phyloP scores from a whole-genome alignment of 2,797 vertebrate species.

The Perodicticus potto region DNA sequence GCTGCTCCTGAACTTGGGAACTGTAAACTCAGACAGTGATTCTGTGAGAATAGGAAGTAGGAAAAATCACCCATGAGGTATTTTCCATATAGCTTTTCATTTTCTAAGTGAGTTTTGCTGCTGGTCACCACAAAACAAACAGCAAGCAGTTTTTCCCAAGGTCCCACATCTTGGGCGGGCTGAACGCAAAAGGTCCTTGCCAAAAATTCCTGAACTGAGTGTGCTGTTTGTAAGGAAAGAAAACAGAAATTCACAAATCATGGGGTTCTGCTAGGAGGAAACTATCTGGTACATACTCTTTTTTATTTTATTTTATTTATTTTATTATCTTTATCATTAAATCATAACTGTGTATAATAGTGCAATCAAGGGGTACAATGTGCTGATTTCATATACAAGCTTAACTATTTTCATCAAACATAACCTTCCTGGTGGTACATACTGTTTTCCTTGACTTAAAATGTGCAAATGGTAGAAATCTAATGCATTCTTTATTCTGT shows the following conservation, averaged over 20 bases:
- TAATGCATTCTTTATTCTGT: neutral
- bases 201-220: neutral
- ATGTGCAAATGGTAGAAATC: conserved; percentile 26
- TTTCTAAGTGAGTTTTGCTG: conserved; percentile 48
- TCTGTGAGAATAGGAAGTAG: conserved; percentile 74
- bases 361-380: too few relatives aligned
- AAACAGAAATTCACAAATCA: conserved; percentile 59
- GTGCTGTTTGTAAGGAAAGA: neutral
- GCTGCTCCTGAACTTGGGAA: conserved; percentile 54
- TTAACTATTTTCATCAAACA: too few relatives aligned
- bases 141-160: conserved; percentile 62
- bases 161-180: conserved; percentile 55
- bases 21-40: conserved; percentile 35
- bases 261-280: conserved; percentile 27
- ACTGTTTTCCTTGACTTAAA: conserved; percentile 52
- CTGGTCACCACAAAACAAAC: conserved; percentile 61
- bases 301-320: too few relatives aligned
- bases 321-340: too few relatives aligned
- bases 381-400: too few relatives aligned
- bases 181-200: neutral
- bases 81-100: conserved; percentile 74
- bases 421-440: too few relatives aligned
- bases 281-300: neutral
- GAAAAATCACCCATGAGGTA: conserved; percentile 73
- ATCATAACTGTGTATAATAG: too few relatives aligned